A percentile compares a stretch with the other conserved stretches of the same genome.
Conservation (phyloP, 2,888 invertebrate species). For the Drosophila helvetica region DNA sequence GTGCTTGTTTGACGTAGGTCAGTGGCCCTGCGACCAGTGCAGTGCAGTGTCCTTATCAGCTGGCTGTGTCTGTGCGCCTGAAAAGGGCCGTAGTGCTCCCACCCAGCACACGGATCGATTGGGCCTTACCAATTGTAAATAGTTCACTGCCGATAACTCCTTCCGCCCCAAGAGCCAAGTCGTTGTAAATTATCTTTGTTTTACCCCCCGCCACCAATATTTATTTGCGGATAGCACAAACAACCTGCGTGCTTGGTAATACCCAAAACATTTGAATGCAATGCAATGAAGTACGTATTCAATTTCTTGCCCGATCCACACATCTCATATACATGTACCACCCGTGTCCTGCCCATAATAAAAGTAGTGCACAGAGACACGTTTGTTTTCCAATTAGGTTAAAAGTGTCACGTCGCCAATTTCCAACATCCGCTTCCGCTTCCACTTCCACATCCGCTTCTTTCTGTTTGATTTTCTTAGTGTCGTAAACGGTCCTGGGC, state of each 20-base stretch:
- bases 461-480: not conserved
- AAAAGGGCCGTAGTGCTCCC: conserved; percentile 8
- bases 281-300: too few species aligned
- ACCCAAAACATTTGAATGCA: not conserved
- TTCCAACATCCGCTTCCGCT: conserved; percentile 22
- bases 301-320: not conserved
- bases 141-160: conserved; percentile 29
- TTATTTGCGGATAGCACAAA: not conserved
- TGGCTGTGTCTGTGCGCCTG: conserved; percentile 25
- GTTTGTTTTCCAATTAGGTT: conserved; percentile 43
- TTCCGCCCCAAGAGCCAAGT: conserved; percentile 13
- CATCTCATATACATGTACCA: not conserved
- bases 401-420: conserved; percentile 42
- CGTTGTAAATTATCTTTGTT: conserved; percentile 15
- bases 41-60: conserved; percentile 24
- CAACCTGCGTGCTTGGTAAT: not conserved
- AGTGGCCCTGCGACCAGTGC: conserved; percentile 9
- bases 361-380: not conserved
- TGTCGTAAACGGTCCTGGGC: not conserved
- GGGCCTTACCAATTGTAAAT: conserved; percentile 54
- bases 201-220: not conserved
- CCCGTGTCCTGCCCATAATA: not conserved
- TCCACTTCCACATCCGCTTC: not conserved
- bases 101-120: conserved; percentile 39
- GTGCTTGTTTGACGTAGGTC: conserved; percentile 23